Base-by-base conservation (phyloP, 2,888 invertebrate genomes). In the Coenonympha arcania region DNA sequence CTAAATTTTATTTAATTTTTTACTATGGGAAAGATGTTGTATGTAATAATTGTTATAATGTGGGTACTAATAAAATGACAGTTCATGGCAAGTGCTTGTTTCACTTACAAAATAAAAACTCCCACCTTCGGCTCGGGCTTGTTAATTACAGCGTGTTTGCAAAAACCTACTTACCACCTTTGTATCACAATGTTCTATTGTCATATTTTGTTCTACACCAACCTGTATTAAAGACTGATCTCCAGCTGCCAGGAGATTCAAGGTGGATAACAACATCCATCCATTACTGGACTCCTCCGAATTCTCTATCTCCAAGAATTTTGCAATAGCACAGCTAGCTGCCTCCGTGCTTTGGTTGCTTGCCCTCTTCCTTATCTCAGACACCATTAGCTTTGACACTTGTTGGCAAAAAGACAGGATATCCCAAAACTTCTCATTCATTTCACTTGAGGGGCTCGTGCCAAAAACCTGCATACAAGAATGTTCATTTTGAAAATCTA, bases 351-450 rank as follows among this genome's bases (percentile, higher is more conserved):
- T 97, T 78, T 98, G 98, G 80, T 98, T 98, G 50, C 97, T 96
- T 9, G 99, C 99, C 62, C 97, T 89, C 68, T 94, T 91, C 47
- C 98, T 88, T 62, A 99, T 98, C 85, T 99, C 98, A 4, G 93
- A 92, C n/a, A 99, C 99, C 94, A 99, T 96, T 18, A 98, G 88
- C 59, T 95, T 91, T 0, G 98, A 97, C 0, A 97, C 95, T 88
- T 96, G 95, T 71, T 95, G 95, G 68, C 95, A 95, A 75, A 98
- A 98, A 59, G 95, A 93, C 48, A 96, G 87, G 60, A 98, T 94
- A 74, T 99, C 98, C 90, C 96, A 95, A 86, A 99, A 99, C 79
- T 98, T 97, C 74, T 96, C 96, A 73, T 94, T 95, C 94, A 99
- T 95, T 71, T 98, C 98, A 69, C 93, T 92, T n/a, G 96, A 92